Conservation (phyloP, 2,113 vertebrate species). For the Oreamnos americanus region DNA sequence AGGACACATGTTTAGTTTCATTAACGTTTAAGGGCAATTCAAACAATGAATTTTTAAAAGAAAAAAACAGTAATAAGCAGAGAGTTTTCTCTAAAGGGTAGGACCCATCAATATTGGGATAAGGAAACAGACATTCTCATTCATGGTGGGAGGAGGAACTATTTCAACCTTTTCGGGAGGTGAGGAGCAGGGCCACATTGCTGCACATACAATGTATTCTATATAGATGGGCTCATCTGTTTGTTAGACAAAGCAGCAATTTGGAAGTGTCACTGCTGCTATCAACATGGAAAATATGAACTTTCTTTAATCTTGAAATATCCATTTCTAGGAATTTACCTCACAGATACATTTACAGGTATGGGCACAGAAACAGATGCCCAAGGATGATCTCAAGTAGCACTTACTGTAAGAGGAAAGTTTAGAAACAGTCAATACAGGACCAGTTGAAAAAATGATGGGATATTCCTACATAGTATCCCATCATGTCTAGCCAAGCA, state of each 20-base stretch:
- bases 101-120: background rate
- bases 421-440: background rate
- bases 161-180: background rate
- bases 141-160: background rate
- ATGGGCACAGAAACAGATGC: background rate
- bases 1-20: conserved; percentile 45
- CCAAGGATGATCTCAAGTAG: background rate
- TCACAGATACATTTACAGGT: background rate
- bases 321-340: background rate
- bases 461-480: background rate
- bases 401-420: background rate
- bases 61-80: background rate
- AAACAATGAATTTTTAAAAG: background rate
- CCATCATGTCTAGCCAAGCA: background rate
- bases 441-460: background rate
- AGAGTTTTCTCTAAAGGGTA: background rate
- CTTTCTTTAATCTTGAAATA: background rate
- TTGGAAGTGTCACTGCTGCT: background rate
- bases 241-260: background rate
- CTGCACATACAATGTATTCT: background rate
- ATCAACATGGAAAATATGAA: background rate
- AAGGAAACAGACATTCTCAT: background rate
- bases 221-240: background rate
- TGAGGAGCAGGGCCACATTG: background rate
- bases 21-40: conserved; percentile 29